These are phyloP conservation scores for Rhineura floridana DNA, from an alignment of 2,113 vertebrate genomes.

Conservation along the genomic window DNA sequence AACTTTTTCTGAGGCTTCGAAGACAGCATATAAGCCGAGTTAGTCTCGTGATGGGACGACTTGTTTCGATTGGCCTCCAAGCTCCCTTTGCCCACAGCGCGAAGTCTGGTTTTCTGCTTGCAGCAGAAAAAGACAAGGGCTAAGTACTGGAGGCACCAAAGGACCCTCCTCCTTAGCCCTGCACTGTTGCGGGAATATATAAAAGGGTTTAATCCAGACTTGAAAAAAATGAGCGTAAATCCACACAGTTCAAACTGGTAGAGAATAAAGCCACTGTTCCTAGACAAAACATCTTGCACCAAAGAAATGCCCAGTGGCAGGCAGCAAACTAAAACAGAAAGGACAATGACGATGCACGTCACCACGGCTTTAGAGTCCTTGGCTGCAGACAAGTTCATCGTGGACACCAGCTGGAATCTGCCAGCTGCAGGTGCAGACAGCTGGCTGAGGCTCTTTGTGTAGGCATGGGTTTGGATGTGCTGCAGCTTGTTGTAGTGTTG, in stretches of 20 bases:
- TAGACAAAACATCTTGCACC: slow-evolving; percentile 84
- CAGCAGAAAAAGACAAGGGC: slow-evolving; percentile 88
- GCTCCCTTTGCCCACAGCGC: slow-evolving; percentile 91
- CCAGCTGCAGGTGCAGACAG: slow-evolving; percentile 49
- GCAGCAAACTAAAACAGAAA: slow-evolving; percentile 92
- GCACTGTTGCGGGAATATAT: slow-evolving; percentile 96
- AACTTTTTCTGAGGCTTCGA: slow-evolving; percentile 90
- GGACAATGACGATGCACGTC: slow-evolving; percentile 90
- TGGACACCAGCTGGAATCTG: slow-evolving; percentile 84
- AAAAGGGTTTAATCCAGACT: slow-evolving; percentile 96
- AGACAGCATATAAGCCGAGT: slow-evolving; percentile 92
- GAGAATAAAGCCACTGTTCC: slow-evolving; percentile 82
- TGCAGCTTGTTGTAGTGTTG: slow-evolving; percentile 88
- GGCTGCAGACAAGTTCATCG: slow-evolving; percentile 84
- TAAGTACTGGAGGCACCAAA: slow-evolving; percentile 86
- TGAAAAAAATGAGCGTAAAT: slow-evolving; percentile 93
- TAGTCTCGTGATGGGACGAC: slow-evolving; percentile 96
- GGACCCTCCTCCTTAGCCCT: slow-evolving; percentile 87
- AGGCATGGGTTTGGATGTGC: slow-evolving; percentile 79
- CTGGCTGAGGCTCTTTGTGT: slow-evolving; percentile 72
- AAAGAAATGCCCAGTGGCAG: slow-evolving; percentile 90
- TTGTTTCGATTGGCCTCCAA: slow-evolving; percentile 95
- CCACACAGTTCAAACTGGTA: slow-evolving; percentile 95
- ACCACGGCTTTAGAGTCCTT: slow-evolving; percentile 93
- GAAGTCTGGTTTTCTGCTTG: slow-evolving; percentile 91